Percentiles rank a stretch among this genome's conserved stretches.
Evolutionary conservation across 2,797 vertebrate species (phyloP).

Genomic region (Sebastes hubbsi): DNA sequence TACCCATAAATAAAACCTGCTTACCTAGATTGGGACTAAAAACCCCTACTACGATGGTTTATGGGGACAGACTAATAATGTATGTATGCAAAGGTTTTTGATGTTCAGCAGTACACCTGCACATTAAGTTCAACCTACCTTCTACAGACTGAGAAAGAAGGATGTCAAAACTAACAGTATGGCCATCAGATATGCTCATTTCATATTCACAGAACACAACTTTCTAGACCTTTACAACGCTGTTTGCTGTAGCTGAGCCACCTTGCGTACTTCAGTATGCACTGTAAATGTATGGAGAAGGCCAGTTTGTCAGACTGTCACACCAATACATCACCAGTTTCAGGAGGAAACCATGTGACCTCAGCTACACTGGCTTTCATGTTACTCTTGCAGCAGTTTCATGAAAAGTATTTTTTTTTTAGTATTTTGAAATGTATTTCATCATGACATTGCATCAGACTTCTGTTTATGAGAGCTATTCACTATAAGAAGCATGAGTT

Average conservation of each 20-base stretch:
- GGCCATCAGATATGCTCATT: constrained; percentile 22
- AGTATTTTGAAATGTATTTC: background rate
- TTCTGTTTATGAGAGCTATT: background rate
- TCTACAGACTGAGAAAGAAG: constrained; percentile 5
- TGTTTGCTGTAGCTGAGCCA: constrained; percentile 8
- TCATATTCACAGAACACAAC: constrained; percentile 41
- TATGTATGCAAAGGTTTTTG: constrained; percentile 68
- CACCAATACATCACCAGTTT: constrained; percentile 19
- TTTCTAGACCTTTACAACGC: constrained; percentile 22
- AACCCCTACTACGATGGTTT: constrained; percentile 52
- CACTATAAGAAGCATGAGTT: background rate
- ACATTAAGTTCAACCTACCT: constrained; percentile 45
- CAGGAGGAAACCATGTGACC: background rate
- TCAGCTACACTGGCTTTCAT: background rate
- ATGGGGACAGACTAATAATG: constrained; percentile 63
- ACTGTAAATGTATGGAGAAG: constrained; percentile 24
- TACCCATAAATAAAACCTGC: constrained; percentile 83
- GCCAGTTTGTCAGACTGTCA: constrained; percentile 60
- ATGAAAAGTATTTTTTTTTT: background rate
- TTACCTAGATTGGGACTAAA: constrained; percentile 78
- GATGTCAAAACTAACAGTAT: constrained; percentile 27
- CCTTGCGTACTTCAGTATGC: constrained; percentile 1
- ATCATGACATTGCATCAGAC: background rate
- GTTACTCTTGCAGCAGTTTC: background rate
- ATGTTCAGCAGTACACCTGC: constrained; percentile 50